Evolutionary conservation across 2,888 invertebrate species (phyloP), one percentile per base, ranked within the genome.

Genomic region (Tenthredo livida): DNA sequence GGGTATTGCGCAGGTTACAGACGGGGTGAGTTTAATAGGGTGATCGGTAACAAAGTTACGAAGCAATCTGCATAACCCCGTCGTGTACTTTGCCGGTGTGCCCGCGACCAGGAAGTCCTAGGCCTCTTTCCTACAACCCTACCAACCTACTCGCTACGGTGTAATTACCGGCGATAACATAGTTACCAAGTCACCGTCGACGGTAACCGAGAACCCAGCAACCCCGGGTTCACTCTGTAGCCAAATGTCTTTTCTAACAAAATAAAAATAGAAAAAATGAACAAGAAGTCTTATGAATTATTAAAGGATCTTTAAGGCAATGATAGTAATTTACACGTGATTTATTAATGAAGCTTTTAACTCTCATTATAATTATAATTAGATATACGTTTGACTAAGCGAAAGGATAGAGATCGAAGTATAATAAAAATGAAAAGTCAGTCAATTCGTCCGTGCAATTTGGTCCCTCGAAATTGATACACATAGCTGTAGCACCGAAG

Each of bases 21-120:
- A 15, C 37, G 0, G 88, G 89, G 89, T 88, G 89, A 90, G 89
- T 89, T 91, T 93, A 92, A 93, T 92, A 90, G 91, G 92, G 91
- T 91, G 92, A 92, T 93, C 92, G 90, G 91, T 93, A 93, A 93
- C 91, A 90, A 91, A 91, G 92, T 93, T 93, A 93, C 90, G 91
- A 93, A 93, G 93, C 93, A 93, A 93, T 93, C 92, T 93, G 92
- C 93, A 93, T 93, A 92, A 92, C 91, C 91, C 89, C 88, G 88
- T 86, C 84, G 88, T 88, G 89, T 89, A 91, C 91, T 91, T 90
- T 91, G 89, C 89, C 84, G 40, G 70, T 85, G 17, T 84, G 25
- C 65, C 67, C 65, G 80, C 88, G 85, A 88, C 87, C 89, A 88
- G 86, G 88, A 87, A 86, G 84, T 37, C 88, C 88, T 87, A 84